These are phyloP conservation scores for Rosalia funebris DNA, from an alignment of 2,888 invertebrate genomes.

Conservation along the genomic window DNA sequence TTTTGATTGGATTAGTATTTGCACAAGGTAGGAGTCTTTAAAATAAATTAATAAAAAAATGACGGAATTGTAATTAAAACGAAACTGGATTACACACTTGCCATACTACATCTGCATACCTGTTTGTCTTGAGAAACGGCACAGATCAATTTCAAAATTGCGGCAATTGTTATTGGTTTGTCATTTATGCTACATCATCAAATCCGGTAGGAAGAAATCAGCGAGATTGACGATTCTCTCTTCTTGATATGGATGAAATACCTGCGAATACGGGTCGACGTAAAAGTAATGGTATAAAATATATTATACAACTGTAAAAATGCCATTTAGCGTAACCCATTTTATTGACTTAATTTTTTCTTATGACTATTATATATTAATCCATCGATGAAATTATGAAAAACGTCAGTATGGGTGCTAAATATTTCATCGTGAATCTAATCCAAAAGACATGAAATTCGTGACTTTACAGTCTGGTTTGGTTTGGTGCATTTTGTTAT, in stretches of 20 bases:
- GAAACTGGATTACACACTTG: background rate
- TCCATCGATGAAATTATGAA: too few species aligned
- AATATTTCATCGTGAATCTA: too few species aligned
- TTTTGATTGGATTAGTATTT: background rate
- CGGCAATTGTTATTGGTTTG: background rate
- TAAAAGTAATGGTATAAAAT: too few species aligned
- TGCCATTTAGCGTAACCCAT: background rate
- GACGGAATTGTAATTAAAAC: background rate
- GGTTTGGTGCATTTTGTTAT: too few species aligned
- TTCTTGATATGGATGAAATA: too few species aligned
- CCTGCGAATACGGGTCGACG: too few species aligned
- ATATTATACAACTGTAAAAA: background rate
- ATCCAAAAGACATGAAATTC: too few species aligned
- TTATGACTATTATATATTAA: too few species aligned
- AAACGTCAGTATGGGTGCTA: too few species aligned
- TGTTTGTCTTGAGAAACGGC: background rate
- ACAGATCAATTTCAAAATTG: background rate
- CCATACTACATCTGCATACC: too few species aligned
- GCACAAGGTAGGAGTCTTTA: background rate
- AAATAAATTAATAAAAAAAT: background rate
- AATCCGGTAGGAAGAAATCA: background rate
- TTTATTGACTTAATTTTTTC: too few species aligned
- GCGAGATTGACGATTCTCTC: background rate
- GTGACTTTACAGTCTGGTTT: too few species aligned
- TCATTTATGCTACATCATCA: background rate